Percentiles rank a stretch among this genome's conserved stretches.
phyloP scores from a whole-genome alignment of 2,888 invertebrate species.

The Sphinx pinastri region DNA sequence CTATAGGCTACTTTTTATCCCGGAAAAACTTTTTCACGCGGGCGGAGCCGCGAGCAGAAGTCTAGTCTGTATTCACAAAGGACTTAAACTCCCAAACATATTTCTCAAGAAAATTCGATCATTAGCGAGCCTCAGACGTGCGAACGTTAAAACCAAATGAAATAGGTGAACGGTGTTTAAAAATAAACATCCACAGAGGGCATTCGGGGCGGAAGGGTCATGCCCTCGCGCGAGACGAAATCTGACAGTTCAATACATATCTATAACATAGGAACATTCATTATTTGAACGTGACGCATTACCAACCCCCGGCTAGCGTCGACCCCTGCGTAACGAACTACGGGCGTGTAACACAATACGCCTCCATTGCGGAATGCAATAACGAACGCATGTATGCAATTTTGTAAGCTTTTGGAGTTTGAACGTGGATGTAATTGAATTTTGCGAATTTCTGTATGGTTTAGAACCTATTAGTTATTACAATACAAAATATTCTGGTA shows the following conservation, averaged over 20 bases:
- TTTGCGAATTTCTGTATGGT: background rate
- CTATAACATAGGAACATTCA: constrained; percentile 19
- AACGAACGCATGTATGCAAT: background rate
- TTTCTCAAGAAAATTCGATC: background rate
- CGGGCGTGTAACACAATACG: constrained; percentile 10
- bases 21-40: too few species aligned
- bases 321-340: constrained; percentile 10
- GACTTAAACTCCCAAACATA: background rate
- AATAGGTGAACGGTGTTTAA: constrained; percentile 25
- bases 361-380: background rate
- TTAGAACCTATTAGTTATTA: background rate
- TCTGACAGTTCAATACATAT: constrained; percentile 7
- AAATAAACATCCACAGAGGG: constrained; percentile 19
- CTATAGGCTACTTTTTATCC: too few species aligned
- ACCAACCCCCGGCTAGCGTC: background rate
- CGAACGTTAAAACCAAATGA: constrained; percentile 4
- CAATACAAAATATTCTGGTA: too few species aligned
- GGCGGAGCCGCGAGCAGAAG: too few species aligned
- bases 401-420: background rate
- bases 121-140: background rate
- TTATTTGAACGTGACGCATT: background rate
- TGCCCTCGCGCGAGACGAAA: constrained; percentile 18
- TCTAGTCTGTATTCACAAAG: too few species aligned
- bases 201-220: constrained; percentile 19
- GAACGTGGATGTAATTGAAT: background rate